Base-by-base conservation (phyloP, 1,140 invertebrate genomes). In the Ridgeia piscesae region DNA sequence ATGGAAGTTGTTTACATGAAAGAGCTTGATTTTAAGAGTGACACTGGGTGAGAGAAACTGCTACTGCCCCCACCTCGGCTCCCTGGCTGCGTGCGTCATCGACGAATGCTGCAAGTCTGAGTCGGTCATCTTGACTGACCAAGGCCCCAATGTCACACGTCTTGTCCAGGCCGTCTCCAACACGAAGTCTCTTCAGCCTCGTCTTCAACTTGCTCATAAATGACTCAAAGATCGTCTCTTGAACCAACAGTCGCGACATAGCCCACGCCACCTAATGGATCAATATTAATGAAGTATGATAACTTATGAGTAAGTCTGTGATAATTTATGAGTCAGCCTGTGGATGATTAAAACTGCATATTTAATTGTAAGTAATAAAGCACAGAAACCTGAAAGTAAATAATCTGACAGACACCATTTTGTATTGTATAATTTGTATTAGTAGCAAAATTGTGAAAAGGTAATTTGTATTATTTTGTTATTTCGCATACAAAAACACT, bases 161-260 rank as follows among this genome's bases (percentile, higher is more conserved):
- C 93, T 96, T 96, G 92, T 97, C 96, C 35, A 96, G 93, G 92
- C 95, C 95, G 92, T 95, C 93, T n/a, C 96, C 96, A 34, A 96
- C 93, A 93, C 95, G 94, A 34, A 97, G 94, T 48, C 96, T 94
- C 9, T 94, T 94, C 92, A 96, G 92, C 92, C 96, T 94, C 11
- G 93, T 92, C 94, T 96, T 96, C 77, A 97, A 92, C 94, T 96
- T 97, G 27, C 94, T 92, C 8, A 96, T 94, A 93, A 97, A 95
- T 92, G 93, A 94, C 35, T 96, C 94, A 94, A 95, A 96, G 8
- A 97, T 94, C 88, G 96, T 95, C 94, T 97, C 96, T 94, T 97
- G 97, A 11, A 97, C 95, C 50, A 97, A 94, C 21, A 97, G 95
- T 91, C 95, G 95, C 31, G 96, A 96, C 0, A 96, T 95, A 77